These are phyloP conservation scores for Phalloptychus januarius DNA, from an alignment of 2,797 vertebrate genomes.

Conservation along the genomic window DNA sequence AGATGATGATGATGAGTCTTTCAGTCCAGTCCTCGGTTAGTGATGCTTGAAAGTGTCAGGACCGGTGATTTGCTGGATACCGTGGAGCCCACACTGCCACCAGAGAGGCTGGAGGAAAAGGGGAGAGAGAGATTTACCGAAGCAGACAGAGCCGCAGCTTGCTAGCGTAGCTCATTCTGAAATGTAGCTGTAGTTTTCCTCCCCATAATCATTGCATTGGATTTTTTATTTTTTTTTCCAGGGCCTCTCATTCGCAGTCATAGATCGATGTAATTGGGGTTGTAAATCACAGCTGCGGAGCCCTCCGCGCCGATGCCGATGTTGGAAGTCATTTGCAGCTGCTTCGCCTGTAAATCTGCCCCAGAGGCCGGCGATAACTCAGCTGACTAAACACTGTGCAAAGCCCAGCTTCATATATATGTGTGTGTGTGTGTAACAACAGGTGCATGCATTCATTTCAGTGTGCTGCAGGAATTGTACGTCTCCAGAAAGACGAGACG, in stretches of 20 bases:
- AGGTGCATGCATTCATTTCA: constrained; percentile 31
- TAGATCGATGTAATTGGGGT: constrained; percentile 74
- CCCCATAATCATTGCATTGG: constrained; percentile 71
- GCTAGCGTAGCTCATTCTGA: constrained; percentile 67
- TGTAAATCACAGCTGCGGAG: constrained; percentile 66
- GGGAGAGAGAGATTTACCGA: constrained; percentile 61
- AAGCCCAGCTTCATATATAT: constrained; percentile 34
- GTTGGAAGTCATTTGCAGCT: constrained; percentile 63
- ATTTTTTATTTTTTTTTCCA: constrained; percentile 65
- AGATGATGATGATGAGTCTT: constrained; percentile 59
- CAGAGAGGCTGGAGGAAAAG: constrained; percentile 42
- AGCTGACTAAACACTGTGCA: constrained; percentile 66
- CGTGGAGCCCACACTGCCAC: constrained; percentile 48
- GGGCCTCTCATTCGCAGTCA: constrained; percentile 72
- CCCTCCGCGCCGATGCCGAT: constrained; percentile 66
- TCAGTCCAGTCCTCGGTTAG: constrained; percentile 54
- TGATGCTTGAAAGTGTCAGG: constrained; percentile 53
- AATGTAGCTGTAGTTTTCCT: constrained; percentile 72
- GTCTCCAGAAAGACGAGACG: constrained; percentile 21
- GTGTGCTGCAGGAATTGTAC: constrained; percentile 9
- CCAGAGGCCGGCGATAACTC: constrained; percentile 61
- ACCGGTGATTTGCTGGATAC: constrained; percentile 67
- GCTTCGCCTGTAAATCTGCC: constrained; percentile 72
- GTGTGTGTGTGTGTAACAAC: constrained; percentile 20
- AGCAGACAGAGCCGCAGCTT: constrained; percentile 45